Conservation (phyloP, 35 echinoderm and acorn worm genomes). For the Lytechinus variegatus region DNA sequence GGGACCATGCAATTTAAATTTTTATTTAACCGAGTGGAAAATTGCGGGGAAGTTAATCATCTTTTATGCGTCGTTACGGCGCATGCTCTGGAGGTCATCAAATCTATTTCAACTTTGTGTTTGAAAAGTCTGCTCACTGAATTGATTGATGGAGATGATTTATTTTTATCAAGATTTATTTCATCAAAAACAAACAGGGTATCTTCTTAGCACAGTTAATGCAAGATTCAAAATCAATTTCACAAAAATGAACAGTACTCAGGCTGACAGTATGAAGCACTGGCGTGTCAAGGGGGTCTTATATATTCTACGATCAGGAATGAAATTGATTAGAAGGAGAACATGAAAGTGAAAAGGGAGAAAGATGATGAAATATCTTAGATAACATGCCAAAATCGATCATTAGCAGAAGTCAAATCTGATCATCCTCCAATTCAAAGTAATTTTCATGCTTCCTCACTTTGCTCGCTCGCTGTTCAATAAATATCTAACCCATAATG, state of each 20-base stretch:
- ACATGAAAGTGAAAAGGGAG: too few species aligned
- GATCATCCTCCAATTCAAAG: too few species aligned
- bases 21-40: neutral
- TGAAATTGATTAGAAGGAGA: too few species aligned
- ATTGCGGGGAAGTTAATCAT: neutral
- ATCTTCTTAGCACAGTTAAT: neutral
- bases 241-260: neutral
- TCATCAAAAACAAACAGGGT: neutral
- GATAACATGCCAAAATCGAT: too few species aligned
- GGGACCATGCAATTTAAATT: neutral
- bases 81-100: neutral
- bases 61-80: neutral
- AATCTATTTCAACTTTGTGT: neutral
- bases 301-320: too few species aligned
- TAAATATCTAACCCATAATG: too few species aligned
- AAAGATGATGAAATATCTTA: too few species aligned
- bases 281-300: too few species aligned
- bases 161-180: neutral
- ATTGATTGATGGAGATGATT: slow-evolving; percentile 3
- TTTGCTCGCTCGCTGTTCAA: too few species aligned
- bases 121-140: neutral
- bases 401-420: too few species aligned
- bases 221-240: neutral
- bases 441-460: too few species aligned
- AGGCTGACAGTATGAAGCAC: too few species aligned